phyloP scores from a whole-genome alignment of 2,113 vertebrate species.

The Theristicus caerulescens region DNA sequence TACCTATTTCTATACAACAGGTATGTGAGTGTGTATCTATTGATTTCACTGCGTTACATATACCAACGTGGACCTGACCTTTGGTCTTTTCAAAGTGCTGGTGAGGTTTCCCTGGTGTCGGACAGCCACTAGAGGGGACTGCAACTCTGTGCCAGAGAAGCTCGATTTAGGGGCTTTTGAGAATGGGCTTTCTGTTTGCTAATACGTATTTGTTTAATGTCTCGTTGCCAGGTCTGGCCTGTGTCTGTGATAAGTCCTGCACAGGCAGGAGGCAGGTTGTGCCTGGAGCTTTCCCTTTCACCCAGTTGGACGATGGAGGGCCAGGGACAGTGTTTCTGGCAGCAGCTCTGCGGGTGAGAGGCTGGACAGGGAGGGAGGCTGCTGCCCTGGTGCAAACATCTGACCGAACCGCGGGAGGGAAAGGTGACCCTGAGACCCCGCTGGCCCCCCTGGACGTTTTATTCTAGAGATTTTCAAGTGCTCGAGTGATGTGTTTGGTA shows the following conservation, averaged over 20 bases:
- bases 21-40: rapidly evolving
- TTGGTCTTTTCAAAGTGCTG: rapidly evolving
- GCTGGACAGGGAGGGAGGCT: neutral
- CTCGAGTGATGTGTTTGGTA: neutral
- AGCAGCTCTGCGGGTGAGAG: rapidly evolving
- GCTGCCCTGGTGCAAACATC: rapidly evolving
- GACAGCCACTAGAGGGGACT: neutral
- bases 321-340: neutral
- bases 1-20: neutral
- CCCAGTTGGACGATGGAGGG: neutral
- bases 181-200: neutral
- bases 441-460: rapidly evolving
- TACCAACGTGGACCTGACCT: rapidly evolving
- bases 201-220: neutral
- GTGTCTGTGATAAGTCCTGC: neutral
- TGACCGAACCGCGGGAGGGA: rapidly evolving
- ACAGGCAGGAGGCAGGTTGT: neutral
- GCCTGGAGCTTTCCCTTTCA: constrained; percentile 17
- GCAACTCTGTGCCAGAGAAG: neutral
- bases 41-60: rapidly evolving
- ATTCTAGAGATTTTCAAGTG: neutral
- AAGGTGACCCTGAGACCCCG: rapidly evolving
- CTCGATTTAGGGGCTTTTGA: neutral
- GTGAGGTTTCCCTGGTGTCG: rapidly evolving
- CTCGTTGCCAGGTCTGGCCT: neutral